Evolutionary conservation across 2,888 invertebrate species (phyloP), one percentile per base, ranked within the genome.

Genomic region (Eupithecia subfuscata): DNA sequence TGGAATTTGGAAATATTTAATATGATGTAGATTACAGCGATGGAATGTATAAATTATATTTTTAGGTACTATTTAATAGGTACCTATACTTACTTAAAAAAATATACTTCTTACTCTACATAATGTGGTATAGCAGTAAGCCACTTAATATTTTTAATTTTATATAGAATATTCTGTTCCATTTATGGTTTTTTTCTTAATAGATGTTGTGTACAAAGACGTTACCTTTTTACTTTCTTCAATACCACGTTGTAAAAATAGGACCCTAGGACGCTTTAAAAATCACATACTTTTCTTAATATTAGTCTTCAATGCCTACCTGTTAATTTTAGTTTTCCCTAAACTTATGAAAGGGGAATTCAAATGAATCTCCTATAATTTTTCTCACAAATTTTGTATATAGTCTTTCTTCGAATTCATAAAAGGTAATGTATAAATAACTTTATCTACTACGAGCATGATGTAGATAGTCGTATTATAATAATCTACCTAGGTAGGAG

Each of bases 1-100:
- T 94, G 94, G 94, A 94, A 94, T 94, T 91, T 83, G 88, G 86
- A 85, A 86, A 69, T 75, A 67, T 2, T n/a, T n/a, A 40, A 37
- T 37, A 65, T 40, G 22, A 67, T 12, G 65, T 67, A 67, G 65
- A 25, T 25, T 11, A 22, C 11, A n/a, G 18, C 18, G 48, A 48
- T n/a, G 48, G 3, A 11, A 11, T 22, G n/a, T 52, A 22, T 22
- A 56, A 56, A 56, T n/a, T 52, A 52, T n/a, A 0, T 48, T n/a
- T n/a, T 8, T 8, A 48, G n/a, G 18, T n/a, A n/a, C n/a, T 18
- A 48, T 48, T 48, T 16, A n/a, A 8, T 48, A 48, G 48, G 48
- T 48, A 48, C 9, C 16, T 48, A 48, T 16, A 18, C 48, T n/a
- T 48, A 48, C 52, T n/a, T 9, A 52, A 14, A n/a, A 2, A 52